phyloP scores from a whole-genome alignment of 2,113 vertebrate species.

The Zosterops hypoxanthus region DNA sequence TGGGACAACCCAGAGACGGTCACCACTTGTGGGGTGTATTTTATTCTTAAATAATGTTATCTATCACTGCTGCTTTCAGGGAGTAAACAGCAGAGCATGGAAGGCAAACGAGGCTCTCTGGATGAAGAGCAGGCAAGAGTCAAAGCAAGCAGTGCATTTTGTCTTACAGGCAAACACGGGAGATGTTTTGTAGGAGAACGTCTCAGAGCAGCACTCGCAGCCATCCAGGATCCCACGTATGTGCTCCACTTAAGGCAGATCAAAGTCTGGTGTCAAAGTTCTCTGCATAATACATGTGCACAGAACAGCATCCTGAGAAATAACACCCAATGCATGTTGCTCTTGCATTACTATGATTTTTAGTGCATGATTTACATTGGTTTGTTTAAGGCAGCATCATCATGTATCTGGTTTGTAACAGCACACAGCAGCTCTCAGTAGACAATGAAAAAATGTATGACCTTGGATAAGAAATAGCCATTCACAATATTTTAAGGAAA shows the following conservation, averaged over 20 bases:
- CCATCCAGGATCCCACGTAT: not conserved
- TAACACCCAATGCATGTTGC: not conserved
- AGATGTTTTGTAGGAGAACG: not conserved
- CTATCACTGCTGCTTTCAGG: not conserved
- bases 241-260: not conserved
- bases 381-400: constrained; percentile 10
- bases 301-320: not conserved
- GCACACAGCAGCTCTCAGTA: not conserved
- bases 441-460: not conserved
- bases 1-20: rapidly evolving
- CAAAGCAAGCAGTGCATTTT: not conserved
- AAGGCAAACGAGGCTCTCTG: not conserved
- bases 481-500: not conserved
- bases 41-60: not conserved
- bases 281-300: not conserved
- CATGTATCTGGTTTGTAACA: not conserved
- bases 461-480: not conserved
- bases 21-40: rapidly evolving
- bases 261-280: constrained; percentile 47
- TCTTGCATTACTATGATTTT: not conserved
- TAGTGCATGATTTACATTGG: not conserved
- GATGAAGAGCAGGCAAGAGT: not conserved
- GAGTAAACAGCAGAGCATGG: not conserved
- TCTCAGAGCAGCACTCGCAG: constrained; percentile 13
- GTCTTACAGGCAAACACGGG: not conserved